These are phyloP conservation scores for Acrobasis consociella DNA, from an alignment of 2,888 invertebrate genomes.

Conservation along the genomic window DNA sequence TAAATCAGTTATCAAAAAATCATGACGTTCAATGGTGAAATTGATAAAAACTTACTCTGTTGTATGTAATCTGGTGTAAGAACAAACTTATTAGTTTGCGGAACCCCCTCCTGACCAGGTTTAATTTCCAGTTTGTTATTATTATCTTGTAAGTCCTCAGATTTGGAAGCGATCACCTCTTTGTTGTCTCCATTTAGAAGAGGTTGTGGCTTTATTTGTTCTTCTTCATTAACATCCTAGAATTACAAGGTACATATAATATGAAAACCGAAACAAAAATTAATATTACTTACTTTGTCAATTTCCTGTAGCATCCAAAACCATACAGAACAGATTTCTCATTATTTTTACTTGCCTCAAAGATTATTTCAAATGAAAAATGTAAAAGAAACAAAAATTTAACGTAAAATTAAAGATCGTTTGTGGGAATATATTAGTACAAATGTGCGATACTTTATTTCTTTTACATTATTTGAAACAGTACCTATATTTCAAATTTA, in stretches of 20 bases:
- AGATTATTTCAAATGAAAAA: slow-evolving; percentile 18
- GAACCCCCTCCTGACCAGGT: slow-evolving; percentile 50
- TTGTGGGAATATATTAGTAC: slow-evolving; percentile 80
- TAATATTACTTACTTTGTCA: slow-evolving; percentile 25
- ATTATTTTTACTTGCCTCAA: neutral
- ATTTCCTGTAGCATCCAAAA: slow-evolving; percentile 16
- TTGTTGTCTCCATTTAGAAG: slow-evolving; percentile 75
- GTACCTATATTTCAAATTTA: slow-evolving; percentile 15
- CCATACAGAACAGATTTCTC: neutral
- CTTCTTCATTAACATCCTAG: slow-evolving; percentile 67
- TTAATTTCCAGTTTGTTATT: slow-evolving; percentile 71
- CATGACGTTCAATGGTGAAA: neutral
- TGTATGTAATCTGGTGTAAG: slow-evolving; percentile 96
- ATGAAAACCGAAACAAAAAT: slow-evolving; percentile 34
- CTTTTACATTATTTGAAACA: slow-evolving; percentile 26
- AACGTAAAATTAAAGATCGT: slow-evolving; percentile 52
- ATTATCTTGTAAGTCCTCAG: slow-evolving; percentile 67
- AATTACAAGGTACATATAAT: slow-evolving; percentile 51
- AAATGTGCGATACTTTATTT: slow-evolving; percentile 36
- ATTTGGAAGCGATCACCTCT: slow-evolving; percentile 67
- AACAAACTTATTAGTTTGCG: slow-evolving; percentile 85
- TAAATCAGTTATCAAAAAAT: neutral
- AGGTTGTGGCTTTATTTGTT: slow-evolving; percentile 60
- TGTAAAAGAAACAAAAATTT: slow-evolving; percentile 41
- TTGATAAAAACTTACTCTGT: slow-evolving; percentile 88